Evolutionary conservation across 2,797 vertebrate genomes (phyloP).

Genomic region (Huso huso): DNA sequence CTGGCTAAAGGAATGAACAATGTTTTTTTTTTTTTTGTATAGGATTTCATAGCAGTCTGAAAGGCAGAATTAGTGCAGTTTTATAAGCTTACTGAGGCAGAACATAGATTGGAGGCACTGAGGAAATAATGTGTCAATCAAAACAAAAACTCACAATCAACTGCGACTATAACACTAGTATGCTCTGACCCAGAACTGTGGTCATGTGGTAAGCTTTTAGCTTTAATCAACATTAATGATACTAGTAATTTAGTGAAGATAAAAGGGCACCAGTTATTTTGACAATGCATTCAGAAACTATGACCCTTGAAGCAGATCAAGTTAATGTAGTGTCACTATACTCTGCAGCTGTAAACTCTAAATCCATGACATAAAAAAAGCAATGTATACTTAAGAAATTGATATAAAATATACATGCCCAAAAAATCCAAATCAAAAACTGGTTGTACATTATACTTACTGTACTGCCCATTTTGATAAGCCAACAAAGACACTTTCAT

Average conservation of each 20-base stretch:
- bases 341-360: too few relatives aligned
- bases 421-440: too few relatives aligned
- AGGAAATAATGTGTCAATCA: constrained; percentile 73
- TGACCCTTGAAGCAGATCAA: not conserved
- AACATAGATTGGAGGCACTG: constrained; percentile 71
- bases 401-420: too few relatives aligned
- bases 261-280: constrained; percentile 6
- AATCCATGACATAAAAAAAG: too few relatives aligned
- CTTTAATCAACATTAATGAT: constrained; percentile 19
- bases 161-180: constrained; percentile 36
- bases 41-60: constrained; percentile 57
- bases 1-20: constrained; percentile 49
- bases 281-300: constrained; percentile 2
- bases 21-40: constrained; percentile 36
- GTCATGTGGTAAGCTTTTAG: constrained; percentile 22
- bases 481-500: too few relatives aligned
- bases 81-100: constrained; percentile 74
- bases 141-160: constrained; percentile 37
- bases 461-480: too few relatives aligned
- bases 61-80: constrained; percentile 73
- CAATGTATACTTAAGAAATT: too few relatives aligned
- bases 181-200: constrained; percentile 27
- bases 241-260: constrained; percentile 28
- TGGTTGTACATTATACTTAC: too few relatives aligned
- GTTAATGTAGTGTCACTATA: too few relatives aligned